phyloP scores from a whole-genome alignment of 2,888 invertebrate species.

The Malthinus seriepunctatus region DNA sequence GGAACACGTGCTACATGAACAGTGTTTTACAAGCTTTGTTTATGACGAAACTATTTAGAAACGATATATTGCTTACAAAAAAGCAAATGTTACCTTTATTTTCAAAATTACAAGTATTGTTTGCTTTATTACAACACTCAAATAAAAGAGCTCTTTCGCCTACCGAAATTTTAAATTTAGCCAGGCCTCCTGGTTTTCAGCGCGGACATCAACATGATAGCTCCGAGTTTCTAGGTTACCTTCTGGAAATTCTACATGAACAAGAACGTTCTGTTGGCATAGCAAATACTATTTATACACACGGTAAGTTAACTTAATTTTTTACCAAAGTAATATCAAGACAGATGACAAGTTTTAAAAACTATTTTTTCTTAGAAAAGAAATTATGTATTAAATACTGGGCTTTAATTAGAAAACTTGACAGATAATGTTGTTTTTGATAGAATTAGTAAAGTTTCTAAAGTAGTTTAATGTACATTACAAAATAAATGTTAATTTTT shows the following conservation, averaged over 20 bases:
- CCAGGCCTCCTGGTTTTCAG: slow-evolving; percentile 77
- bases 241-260: slow-evolving; percentile 74
- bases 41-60: slow-evolving; percentile 79
- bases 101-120: slow-evolving; percentile 68
- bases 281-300: neutral
- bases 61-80: slow-evolving; percentile 64
- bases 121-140: slow-evolving; percentile 73
- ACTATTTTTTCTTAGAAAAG: too few species aligned
- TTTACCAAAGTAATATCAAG: too few species aligned
- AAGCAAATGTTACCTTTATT: slow-evolving; percentile 62
- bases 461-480: too few species aligned
- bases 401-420: too few species aligned
- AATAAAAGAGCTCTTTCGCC: slow-evolving; percentile 70
- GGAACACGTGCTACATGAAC: slow-evolving; percentile 91
- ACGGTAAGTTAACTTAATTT: neutral
- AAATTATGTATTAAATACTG: too few species aligned
- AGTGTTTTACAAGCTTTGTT: slow-evolving; percentile 82
- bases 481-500: too few species aligned
- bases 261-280: slow-evolving; percentile 59
- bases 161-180: slow-evolving; percentile 68
- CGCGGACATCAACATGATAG: slow-evolving; percentile 84
- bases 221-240: slow-evolving; percentile 80
- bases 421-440: too few species aligned
- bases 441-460: too few species aligned
- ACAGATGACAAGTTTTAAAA: too few species aligned